phyloP scores from a whole-genome alignment of 2,113 vertebrate species.

The Galeopterus variegatus region DNA sequence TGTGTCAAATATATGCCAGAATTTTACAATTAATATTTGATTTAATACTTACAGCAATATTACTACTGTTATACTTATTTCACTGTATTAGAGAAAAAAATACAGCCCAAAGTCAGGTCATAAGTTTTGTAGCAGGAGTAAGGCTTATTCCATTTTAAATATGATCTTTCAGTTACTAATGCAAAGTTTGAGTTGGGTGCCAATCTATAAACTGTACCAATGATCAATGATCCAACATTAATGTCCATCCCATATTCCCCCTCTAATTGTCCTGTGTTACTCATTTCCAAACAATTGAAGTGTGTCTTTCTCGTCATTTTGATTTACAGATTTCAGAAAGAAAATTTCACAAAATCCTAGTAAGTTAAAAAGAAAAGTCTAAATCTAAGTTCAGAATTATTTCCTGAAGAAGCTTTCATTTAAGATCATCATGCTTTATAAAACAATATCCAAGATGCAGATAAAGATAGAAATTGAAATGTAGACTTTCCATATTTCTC shows the following conservation, averaged over 20 bases:
- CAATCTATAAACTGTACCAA: not conserved
- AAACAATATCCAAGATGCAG: not conserved
- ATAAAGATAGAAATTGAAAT: conserved; percentile 5
- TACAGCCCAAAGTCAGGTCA: not conserved
- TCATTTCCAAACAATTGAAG: not conserved
- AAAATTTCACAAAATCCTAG: not conserved
- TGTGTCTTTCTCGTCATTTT: not conserved
- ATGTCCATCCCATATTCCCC: no score
- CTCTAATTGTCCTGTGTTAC: not conserved
- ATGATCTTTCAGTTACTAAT: not conserved
- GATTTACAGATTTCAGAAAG: not conserved
- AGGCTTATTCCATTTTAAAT: not conserved
- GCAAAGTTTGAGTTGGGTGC: not conserved
- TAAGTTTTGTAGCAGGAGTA: not conserved
- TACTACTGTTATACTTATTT: not conserved
- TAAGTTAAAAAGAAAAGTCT: not conserved
- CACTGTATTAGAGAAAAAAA: not conserved
- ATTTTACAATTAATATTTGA: not conserved
- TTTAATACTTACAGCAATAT: not conserved
- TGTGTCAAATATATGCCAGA: not conserved
- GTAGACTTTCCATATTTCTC: not conserved
- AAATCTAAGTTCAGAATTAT: conserved; percentile 11
- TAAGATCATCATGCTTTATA: not conserved
- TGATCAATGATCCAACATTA: no score
- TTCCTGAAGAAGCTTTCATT: conserved; percentile 26